phyloP scores from a whole-genome alignment of 2,113 vertebrate species.

The Xiphophorus couchianus region DNA sequence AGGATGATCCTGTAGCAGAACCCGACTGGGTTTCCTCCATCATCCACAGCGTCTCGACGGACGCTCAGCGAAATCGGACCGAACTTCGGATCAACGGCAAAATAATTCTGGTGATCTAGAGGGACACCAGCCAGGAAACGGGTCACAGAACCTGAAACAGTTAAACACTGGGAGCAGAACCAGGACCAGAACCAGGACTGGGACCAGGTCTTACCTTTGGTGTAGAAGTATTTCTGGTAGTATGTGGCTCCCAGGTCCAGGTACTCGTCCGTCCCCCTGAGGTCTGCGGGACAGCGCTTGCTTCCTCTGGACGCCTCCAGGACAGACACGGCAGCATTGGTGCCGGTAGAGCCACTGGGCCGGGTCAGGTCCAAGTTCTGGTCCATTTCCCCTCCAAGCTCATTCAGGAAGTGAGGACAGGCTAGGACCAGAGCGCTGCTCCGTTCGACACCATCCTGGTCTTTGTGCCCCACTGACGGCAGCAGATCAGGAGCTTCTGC shows the following conservation, averaged over 20 bases:
- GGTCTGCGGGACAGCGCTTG: not conserved
- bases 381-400: constrained; percentile 7
- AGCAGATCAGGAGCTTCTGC: not conserved
- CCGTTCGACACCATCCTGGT: too few species aligned
- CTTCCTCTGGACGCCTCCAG: constrained; percentile 4
- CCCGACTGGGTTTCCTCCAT: not conserved
- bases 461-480: not conserved
- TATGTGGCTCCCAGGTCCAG: constrained; percentile 7
- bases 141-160: not conserved
- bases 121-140: not conserved
- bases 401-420: constrained; percentile 6
- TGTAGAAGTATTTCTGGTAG: constrained; percentile 28
- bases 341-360: not conserved
- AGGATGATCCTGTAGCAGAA: constrained; percentile 24
- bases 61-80: constrained; percentile 20
- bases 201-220: constrained; percentile 7
- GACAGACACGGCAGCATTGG: not conserved
- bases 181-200: not conserved
- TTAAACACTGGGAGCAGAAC: not conserved
- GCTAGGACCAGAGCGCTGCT: not conserved
- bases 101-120: constrained; percentile 22
- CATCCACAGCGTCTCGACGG: constrained; percentile 11
- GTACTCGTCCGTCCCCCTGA: not conserved
- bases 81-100: constrained; percentile 18
- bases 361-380: not conserved